phyloP scores from a whole-genome alignment of 2,113 vertebrate species.

The Sylvilagus bachmani region DNA sequence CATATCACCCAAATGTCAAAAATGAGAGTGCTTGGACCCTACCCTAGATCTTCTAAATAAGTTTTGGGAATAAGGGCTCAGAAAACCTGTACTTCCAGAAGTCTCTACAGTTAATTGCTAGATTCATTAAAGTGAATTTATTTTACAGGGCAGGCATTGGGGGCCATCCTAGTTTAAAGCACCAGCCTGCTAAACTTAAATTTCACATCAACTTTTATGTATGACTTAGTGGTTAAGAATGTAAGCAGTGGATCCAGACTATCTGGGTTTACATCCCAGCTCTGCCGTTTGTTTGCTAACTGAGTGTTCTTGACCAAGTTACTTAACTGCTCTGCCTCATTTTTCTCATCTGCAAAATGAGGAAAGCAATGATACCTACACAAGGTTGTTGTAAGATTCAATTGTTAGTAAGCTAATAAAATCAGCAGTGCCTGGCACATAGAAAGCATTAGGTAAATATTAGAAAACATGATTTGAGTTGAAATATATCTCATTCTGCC shows the following conservation, averaged over 20 bases:
- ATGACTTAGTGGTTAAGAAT: constrained; percentile 51
- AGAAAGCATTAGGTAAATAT: constrained; percentile 43
- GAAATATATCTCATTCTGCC: constrained; percentile 16
- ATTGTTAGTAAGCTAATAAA: constrained; percentile 43
- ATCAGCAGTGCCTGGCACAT: background rate
- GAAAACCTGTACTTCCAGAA: constrained; percentile 55
- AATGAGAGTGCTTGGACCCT: background rate
- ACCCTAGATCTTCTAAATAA: constrained; percentile 1
- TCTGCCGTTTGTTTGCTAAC: constrained; percentile 30
- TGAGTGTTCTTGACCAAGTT: constrained; percentile 36
- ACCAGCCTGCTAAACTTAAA: constrained; percentile 36
- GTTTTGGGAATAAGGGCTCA: background rate
- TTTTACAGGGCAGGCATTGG: background rate
- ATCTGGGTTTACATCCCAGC: constrained; percentile 12
- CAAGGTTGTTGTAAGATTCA: constrained; percentile 49
- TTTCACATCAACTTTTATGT: constrained; percentile 2
- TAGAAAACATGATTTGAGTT: constrained; percentile 29
- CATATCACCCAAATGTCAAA: background rate
- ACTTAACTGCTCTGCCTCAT: constrained; percentile 33
- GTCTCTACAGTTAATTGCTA: constrained; percentile 19
- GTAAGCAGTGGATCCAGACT: constrained; percentile 21
- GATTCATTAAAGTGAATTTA: constrained; percentile 43
- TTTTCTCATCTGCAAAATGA: constrained; percentile 58
- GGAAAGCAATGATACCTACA: constrained; percentile 35
- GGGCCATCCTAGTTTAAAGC: constrained; percentile 51